Evolutionary conservation across 2,797 vertebrate genomes (phyloP).

Genomic region (Cynodonichthys magdalenae): DNA sequence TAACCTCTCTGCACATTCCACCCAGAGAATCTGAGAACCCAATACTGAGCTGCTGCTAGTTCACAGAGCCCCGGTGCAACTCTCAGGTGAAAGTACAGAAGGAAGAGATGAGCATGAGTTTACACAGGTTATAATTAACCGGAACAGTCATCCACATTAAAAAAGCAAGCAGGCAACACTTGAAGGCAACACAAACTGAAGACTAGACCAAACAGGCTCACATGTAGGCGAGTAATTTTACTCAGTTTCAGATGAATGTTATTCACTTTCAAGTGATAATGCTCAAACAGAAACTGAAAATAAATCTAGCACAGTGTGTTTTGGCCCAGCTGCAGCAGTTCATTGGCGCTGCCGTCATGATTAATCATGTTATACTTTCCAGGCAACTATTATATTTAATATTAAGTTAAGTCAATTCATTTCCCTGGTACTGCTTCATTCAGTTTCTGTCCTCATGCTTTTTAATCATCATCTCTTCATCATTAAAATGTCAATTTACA

Average conservation of each 20-base stretch:
- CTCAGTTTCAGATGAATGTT: conserved; percentile 21
- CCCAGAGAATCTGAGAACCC: conserved; percentile 52
- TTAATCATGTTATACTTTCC: conserved; percentile 47
- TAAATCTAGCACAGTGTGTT: conserved; percentile 38
- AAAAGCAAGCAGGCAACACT: conserved; percentile 28
- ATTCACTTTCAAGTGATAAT: conserved; percentile 9
- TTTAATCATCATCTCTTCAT: conserved; percentile 51
- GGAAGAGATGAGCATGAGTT: conserved; percentile 10
- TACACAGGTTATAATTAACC: conserved; percentile 13
- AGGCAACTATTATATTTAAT: conserved; percentile 2
- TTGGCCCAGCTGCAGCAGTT: conserved; percentile 17
- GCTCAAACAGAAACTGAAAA: conserved; percentile 41
- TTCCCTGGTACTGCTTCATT: conserved; percentile 4
- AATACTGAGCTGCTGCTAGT: conserved; percentile 41
- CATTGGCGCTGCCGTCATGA: conserved; percentile 11
- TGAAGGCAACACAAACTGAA: conserved; percentile 5
- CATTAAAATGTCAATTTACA: conserved; percentile 66
- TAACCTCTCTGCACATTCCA: conserved; percentile 57
- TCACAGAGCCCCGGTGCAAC: conserved; percentile 19
- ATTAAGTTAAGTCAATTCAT: conserved; percentile 49
- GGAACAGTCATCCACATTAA: not conserved
- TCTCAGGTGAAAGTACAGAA: conserved; percentile 23
- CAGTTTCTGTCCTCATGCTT: conserved; percentile 28
- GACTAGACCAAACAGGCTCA: conserved; percentile 19
- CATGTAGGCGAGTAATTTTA: conserved; percentile 39